Evolutionary conservation across 2,888 invertebrate genomes (phyloP).

Genomic region (Ischnura elegans): DNA sequence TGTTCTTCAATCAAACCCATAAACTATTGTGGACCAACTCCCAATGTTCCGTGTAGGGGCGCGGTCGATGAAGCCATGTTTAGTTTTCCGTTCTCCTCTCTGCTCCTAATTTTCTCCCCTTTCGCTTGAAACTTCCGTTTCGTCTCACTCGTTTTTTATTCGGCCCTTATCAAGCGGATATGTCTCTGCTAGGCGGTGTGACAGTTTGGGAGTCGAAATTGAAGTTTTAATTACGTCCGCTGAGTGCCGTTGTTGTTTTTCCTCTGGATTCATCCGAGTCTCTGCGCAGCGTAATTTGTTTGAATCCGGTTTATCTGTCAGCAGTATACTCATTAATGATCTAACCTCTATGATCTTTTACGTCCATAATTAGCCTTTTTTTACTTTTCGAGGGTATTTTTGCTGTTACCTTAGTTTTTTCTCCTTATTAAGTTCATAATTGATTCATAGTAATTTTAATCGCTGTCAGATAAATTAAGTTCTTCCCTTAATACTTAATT

Average conservation of each 20-base stretch:
- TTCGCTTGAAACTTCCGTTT: not conserved
- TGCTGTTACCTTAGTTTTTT: too few relatives aligned
- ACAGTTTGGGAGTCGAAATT: not conserved
- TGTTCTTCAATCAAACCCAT: not conserved
- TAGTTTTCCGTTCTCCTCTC: not conserved
- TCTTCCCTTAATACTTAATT: too few relatives aligned
- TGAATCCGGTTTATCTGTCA: not conserved
- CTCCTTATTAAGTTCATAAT: too few relatives aligned
- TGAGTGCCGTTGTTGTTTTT: not conserved
- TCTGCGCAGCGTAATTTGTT: not conserved
- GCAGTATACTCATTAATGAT: not conserved
- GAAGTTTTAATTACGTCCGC: constrained; percentile 6
- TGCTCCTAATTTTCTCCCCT: not conserved
- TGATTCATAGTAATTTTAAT: too few relatives aligned
- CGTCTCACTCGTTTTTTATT: not conserved
- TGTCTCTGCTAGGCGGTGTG: not conserved
- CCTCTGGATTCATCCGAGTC: not conserved
- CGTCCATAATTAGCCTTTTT: too few relatives aligned
- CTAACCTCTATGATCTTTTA: too few relatives aligned
- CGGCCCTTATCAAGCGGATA: not conserved
- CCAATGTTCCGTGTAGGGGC: not conserved
- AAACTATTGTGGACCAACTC: not conserved
- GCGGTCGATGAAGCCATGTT: not conserved
- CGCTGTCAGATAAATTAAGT: too few relatives aligned
- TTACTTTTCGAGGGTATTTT: too few relatives aligned